These are phyloP conservation scores for Athalia circularis DNA, from an alignment of 2,888 invertebrate genomes.

Conservation along the genomic window DNA sequence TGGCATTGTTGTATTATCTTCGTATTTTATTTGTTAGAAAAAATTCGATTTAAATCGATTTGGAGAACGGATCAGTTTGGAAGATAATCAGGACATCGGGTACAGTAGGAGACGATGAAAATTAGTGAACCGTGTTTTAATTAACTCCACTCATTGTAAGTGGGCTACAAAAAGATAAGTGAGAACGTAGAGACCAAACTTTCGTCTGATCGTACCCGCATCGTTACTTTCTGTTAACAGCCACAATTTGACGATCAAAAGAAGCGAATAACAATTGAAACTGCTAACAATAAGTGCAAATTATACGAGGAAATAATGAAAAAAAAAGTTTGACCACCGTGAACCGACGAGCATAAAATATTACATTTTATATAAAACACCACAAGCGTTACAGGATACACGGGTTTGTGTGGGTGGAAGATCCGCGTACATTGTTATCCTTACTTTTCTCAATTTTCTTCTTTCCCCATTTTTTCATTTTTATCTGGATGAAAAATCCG, in stretches of 20 bases:
- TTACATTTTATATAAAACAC: too few relatives aligned
- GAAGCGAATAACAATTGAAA: constrained; percentile 26
- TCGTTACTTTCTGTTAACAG: constrained; percentile 10
- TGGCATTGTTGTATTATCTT: not conserved
- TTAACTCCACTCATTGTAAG: constrained; percentile 28
- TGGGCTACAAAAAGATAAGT: constrained; percentile 29
- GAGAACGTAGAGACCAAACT: constrained; percentile 20
- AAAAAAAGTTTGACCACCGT: too few relatives aligned
- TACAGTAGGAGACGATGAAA: constrained; percentile 31
- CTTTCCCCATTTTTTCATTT: not conserved
- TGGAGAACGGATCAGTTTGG: not conserved
- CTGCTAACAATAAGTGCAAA: not conserved
- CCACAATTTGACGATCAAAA: constrained; percentile 11
- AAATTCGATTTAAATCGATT: not conserved
- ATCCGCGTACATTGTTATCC: not conserved
- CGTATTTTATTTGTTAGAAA: not conserved
- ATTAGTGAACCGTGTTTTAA: constrained; percentile 41
- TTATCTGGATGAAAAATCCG: constrained; percentile 18
- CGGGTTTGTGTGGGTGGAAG: not conserved
- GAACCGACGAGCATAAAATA: too few relatives aligned
- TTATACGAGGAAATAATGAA: not conserved
- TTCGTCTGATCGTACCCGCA: constrained; percentile 23
- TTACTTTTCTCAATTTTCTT: not conserved
- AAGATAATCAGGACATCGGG: constrained; percentile 21
- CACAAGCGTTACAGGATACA: too few relatives aligned